phyloP scores from a whole-genome alignment of 2,797 vertebrate genomes.

The Xiphorhynchus erythropygius region DNA sequence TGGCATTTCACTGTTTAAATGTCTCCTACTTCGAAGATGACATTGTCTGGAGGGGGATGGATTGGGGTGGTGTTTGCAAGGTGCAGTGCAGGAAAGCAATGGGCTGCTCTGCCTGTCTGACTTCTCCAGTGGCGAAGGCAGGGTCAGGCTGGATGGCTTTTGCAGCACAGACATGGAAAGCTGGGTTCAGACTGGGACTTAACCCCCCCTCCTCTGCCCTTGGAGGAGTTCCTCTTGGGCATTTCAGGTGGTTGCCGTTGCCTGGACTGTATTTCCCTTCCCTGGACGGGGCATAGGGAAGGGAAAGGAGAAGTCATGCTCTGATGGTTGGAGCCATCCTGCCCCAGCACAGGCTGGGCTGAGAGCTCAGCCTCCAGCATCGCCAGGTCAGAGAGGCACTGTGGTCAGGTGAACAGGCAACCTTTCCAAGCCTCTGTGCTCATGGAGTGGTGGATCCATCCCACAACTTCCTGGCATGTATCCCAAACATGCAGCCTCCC shows the following conservation, averaged over 20 bases:
- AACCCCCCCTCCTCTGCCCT: background rate
- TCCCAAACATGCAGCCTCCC: background rate
- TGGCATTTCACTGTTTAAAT: constrained; percentile 63
- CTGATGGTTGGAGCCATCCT: background rate
- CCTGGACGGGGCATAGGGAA: background rate
- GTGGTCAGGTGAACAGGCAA: background rate
- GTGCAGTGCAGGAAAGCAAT: background rate
- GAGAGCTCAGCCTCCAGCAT: background rate
- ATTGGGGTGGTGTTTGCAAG: background rate
- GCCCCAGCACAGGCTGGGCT: background rate
- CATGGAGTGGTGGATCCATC: background rate
- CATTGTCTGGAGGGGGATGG: background rate
- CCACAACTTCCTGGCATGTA: background rate
- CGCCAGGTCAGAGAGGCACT: background rate
- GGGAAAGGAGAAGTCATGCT: background rate
- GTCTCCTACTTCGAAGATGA: constrained; percentile 17
- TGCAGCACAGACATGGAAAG: background rate
- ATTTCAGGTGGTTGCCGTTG: background rate
- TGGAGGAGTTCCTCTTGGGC: background rate
- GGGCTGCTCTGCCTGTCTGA: background rate
- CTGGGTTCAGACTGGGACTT: background rate
- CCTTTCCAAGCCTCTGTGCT: background rate
- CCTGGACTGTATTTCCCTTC: background rate
- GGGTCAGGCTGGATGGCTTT: background rate
- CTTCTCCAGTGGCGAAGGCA: background rate